Base-by-base conservation (phyloP, 30 jellyfish, hydroid and myxozoan species). In the Chironex yamaguchii region DNA sequence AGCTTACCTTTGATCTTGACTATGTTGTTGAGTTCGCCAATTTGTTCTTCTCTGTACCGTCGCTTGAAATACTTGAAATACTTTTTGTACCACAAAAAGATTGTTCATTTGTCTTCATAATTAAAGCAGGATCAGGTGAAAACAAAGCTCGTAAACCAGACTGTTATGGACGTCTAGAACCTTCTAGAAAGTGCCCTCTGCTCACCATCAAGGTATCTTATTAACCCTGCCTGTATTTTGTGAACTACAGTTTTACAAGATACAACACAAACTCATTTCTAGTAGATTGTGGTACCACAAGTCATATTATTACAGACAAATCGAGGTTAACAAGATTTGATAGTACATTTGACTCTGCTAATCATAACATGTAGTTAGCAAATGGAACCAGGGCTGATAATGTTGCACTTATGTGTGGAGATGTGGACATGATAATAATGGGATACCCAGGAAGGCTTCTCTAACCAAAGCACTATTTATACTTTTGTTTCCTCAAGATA, bases 231-330 rank as follows among this genome's bases (percentile, higher is more conserved):
- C n/a, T n/a, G n/a, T n/a, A n/a, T n/a, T n/a, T n/a, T n/a, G n/a
- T n/a, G n/a, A n/a, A n/a, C n/a, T n/a, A n/a, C n/a, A n/a, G n/a
- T n/a, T n/a, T n/a, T n/a, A n/a, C n/a, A n/a, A 42, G n/a, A 11
- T 9, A 11, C n/a, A n/a, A 42, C 9, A 29, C 9, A 11, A 22
- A 58, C 6, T 11, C 12, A 12, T 58, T 9, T 12, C 27, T 81
- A 27, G 92, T 81, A 1, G 92, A 81, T 81, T 81, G 92, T 81
- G 92, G 92, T 17, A 85, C 92, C 0, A 81, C 92, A 24, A 81
- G 34, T 27, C 92, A 81, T 26, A 81, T 66, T 0, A 21, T 81
- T 0, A 81, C 17, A 1, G 85, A 66, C 25, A 4, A 49, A 22
- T 12, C 86, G 23, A 83, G 71, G 53, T 83, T 67, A 51, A 49